Percentiles rank a stretch among this genome's conserved stretches.
These are phyloP conservation scores for Ctenoplectra terminalis DNA, from an alignment of 1,140 invertebrate genomes.

Conservation along the genomic window DNA sequence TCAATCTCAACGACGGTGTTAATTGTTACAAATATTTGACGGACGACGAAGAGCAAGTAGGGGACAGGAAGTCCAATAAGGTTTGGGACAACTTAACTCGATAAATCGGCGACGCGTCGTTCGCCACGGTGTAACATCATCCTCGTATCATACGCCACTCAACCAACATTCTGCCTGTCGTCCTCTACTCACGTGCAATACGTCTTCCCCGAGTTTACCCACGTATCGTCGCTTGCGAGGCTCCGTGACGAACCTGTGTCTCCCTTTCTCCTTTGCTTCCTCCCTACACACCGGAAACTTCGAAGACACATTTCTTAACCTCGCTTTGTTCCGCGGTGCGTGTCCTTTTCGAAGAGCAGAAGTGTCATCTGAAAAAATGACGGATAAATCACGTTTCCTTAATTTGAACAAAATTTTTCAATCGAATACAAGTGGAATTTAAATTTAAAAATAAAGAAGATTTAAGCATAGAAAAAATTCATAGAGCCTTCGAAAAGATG, in stretches of 20 bases:
- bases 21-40: slow-evolving; percentile 5
- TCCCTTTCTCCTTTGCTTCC: too few relatives aligned
- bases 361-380: background rate
- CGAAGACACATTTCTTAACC: background rate
- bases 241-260: background rate
- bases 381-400: background rate
- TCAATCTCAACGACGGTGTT: background rate
- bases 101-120: slow-evolving; percentile 72
- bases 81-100: slow-evolving; percentile 47
- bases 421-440: too few relatives aligned
- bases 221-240: slow-evolving; percentile 36
- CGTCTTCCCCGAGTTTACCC: slow-evolving; percentile 72
- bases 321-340: background rate
- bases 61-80: background rate
- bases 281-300: slow-evolving; percentile 8
- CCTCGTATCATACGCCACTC: slow-evolving; percentile 69
- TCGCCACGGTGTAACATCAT: slow-evolving; percentile 72
- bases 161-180: slow-evolving; percentile 66
- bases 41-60: background rate
- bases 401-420: too few relatives aligned
- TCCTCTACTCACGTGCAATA: slow-evolving; percentile 68
- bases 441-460: too few relatives aligned
- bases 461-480: too few relatives aligned
- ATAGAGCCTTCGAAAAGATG: too few relatives aligned
- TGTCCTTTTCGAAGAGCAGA: background rate